phyloP scores from a whole-genome alignment of 2,888 invertebrate genomes.

The Caenorhabditis zanzibari region DNA sequence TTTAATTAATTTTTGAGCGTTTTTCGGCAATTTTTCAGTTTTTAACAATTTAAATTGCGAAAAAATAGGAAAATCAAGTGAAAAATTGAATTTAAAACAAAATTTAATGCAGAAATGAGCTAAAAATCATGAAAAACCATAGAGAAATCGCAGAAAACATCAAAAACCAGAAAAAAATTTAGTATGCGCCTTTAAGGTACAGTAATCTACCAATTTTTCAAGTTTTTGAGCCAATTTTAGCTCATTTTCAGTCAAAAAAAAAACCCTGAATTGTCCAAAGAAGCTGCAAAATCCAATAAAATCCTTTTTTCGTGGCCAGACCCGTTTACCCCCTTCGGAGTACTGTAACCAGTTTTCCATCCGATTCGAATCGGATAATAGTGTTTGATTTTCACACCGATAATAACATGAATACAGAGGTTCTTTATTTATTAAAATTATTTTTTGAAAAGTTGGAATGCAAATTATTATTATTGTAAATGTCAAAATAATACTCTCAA shows the following conservation, averaged over 20 bases:
- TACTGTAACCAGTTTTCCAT: conserved; percentile 32
- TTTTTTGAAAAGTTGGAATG: conserved; percentile 33
- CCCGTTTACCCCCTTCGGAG: conserved; percentile 29
- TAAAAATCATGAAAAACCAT: background rate
- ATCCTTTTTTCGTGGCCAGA: conserved; percentile 28
- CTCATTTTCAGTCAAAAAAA: background rate
- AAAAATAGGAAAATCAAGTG: background rate
- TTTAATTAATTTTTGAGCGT: background rate
- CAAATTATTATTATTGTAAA: conserved; percentile 44
- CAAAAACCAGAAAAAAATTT: no score
- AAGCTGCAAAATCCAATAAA: background rate
- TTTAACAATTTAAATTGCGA: background rate
- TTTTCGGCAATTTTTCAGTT: background rate
- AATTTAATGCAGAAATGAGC: background rate
- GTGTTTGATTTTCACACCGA: background rate
- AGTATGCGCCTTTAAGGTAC: background rate
- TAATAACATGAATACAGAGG: background rate
- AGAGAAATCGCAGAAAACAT: background rate
- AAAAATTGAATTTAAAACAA: background rate
- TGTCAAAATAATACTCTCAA: conserved; percentile 49
- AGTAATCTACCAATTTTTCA: background rate
- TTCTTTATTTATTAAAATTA: conserved; percentile 4
- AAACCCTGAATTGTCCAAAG: background rate
- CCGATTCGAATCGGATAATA: conserved; percentile 20
- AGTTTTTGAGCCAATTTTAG: no score